Evolutionary conservation across 2,113 vertebrate genomes (phyloP).

Genomic region (Cyprinodon tularosa): DNA sequence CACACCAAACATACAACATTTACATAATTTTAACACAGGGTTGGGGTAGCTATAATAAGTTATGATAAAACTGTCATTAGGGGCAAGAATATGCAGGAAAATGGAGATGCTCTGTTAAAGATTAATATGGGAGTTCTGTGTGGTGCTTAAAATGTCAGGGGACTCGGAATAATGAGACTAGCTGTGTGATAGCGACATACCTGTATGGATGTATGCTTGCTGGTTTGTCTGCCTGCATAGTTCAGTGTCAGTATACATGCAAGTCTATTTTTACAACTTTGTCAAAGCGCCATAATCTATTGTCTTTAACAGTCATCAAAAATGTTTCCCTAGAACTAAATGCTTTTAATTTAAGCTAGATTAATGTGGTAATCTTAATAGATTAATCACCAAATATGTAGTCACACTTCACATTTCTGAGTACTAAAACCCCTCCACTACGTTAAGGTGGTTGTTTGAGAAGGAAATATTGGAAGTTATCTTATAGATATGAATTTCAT

Average conservation of each 20-base stretch:
- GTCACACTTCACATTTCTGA: not conserved
- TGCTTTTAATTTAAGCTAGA: not conserved
- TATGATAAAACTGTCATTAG: slow-evolving; percentile 81
- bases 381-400: not conserved
- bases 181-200: slow-evolving; percentile 64
- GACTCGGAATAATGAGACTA: slow-evolving; percentile 69
- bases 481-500: not conserved
- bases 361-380: not conserved
- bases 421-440: no score
- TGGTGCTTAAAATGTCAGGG: slow-evolving; percentile 69
- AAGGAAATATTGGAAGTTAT: not conserved
- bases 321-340: not conserved
- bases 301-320: slow-evolving; percentile 33
- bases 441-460: no score
- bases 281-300: slow-evolving; percentile 43
- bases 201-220: slow-evolving; percentile 39
- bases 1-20: slow-evolving; percentile 66
- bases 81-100: slow-evolving; percentile 46
- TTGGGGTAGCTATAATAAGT: slow-evolving; percentile 75
- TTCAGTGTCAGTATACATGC: slow-evolving; percentile 22
- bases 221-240: slow-evolving; percentile 33
- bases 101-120: slow-evolving; percentile 45
- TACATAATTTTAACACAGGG: slow-evolving; percentile 75
- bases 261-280: slow-evolving; percentile 35
- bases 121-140: slow-evolving; percentile 69